These are phyloP conservation scores for Brienomyrus brachyistius DNA, from an alignment of 2,113 vertebrate genomes.

Conservation along the genomic window DNA sequence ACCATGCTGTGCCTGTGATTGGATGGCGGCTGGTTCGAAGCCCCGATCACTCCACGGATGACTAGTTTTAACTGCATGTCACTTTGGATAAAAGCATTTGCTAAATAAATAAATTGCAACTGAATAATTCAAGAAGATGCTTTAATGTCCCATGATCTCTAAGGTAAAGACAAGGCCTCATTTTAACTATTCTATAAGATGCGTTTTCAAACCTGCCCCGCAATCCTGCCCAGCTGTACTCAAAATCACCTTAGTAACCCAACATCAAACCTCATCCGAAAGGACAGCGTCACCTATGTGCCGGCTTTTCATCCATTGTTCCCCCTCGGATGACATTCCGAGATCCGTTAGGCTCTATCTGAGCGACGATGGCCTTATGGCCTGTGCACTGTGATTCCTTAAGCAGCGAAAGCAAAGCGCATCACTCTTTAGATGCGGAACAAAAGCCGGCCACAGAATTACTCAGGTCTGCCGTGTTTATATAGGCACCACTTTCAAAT, in stretches of 20 bases:
- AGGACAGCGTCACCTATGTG: not conserved
- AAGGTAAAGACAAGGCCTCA: not conserved
- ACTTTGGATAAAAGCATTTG: not conserved
- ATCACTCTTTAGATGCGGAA: conserved; percentile 30
- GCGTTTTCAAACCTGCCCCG: not conserved
- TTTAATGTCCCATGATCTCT: not conserved
- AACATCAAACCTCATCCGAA: not conserved
- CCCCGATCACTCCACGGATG: not conserved
- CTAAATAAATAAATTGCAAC: not conserved
- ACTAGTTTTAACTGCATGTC: not conserved
- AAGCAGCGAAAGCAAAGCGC: not conserved
- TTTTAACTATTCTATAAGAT: not conserved
- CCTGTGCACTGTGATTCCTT: not conserved
- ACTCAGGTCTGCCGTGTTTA: not conserved
- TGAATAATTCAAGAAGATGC: not conserved
- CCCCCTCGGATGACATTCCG: not conserved
- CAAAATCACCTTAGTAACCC: not conserved
- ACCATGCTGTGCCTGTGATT: not conserved
- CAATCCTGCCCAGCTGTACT: not conserved
- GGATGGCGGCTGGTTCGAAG: not conserved
- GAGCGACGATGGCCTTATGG: not conserved
- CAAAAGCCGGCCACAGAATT: conserved; percentile 29
- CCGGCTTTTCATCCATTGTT: not conserved
- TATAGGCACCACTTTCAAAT: conserved; percentile 14
- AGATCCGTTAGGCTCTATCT: not conserved